A percentile compares a stretch with the other conserved stretches of the same genome.
phyloP scores from a whole-genome alignment of 2,888 invertebrate species.

The Leuctra nigra region DNA sequence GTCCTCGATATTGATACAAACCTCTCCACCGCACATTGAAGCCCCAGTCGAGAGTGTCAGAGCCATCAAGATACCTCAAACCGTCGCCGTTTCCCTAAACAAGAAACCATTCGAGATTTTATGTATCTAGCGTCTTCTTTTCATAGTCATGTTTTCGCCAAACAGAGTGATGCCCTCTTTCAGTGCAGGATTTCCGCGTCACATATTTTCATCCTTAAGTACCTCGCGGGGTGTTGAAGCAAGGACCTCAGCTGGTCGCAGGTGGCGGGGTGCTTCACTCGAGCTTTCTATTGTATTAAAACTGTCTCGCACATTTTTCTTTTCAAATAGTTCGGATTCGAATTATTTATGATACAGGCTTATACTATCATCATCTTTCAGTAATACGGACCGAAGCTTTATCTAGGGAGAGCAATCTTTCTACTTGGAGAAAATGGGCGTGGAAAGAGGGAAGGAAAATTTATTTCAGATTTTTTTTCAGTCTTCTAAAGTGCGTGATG shows the following conservation, averaged over 20 bases:
- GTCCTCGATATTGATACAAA: too few relatives aligned
- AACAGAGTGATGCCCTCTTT: conserved; percentile 21
- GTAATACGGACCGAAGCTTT: background rate
- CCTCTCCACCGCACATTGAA: too few relatives aligned
- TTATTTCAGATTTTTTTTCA: background rate
- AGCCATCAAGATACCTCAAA: too few relatives aligned
- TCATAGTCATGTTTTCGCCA: background rate
- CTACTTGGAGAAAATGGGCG: too few relatives aligned
- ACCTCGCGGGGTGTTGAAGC: conserved; percentile 9
- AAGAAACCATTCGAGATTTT: conserved; percentile 6
- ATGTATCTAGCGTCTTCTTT: background rate
- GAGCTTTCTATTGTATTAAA: background rate
- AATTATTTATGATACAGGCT: background rate
- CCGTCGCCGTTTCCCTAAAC: too few relatives aligned
- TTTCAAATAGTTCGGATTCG: background rate
- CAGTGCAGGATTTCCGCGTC: conserved; percentile 21
- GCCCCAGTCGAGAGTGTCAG: too few relatives aligned
- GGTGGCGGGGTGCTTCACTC: background rate
- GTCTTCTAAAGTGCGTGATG: background rate
- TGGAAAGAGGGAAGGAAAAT: background rate
- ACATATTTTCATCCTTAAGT: conserved; percentile 22
- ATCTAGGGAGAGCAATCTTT: background rate
- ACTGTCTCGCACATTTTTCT: background rate
- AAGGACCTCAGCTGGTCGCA: background rate
- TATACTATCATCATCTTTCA: too few relatives aligned